These are phyloP conservation scores for Tineola bisselliella DNA, from an alignment of 2,888 invertebrate species.

Conservation along the genomic window DNA sequence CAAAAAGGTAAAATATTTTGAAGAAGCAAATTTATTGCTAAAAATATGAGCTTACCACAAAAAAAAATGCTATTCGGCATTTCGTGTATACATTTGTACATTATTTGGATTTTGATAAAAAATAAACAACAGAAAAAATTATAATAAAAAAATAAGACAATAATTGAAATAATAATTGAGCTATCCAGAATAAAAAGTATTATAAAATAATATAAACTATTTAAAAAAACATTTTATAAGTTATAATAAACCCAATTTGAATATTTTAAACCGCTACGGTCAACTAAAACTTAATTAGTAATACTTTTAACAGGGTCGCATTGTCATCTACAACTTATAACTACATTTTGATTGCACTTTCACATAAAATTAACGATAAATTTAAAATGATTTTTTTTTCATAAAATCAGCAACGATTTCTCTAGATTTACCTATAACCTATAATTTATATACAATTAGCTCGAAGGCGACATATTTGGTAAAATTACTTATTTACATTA, in stretches of 20 bases:
- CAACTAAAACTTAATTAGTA: slow-evolving; percentile 61
- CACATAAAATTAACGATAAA: slow-evolving; percentile 16
- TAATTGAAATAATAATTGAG: slow-evolving; percentile 24
- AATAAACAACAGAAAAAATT: neutral
- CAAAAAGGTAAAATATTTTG: slow-evolving; percentile 41
- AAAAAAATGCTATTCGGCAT: slow-evolving; percentile 22
- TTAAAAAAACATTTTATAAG: slow-evolving; percentile 36
- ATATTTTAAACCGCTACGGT: slow-evolving; percentile 65
- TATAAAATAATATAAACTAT: slow-evolving; percentile 7
- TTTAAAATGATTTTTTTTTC: neutral
- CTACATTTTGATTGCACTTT: slow-evolving; percentile 64
- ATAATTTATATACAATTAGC: slow-evolving; percentile 38
- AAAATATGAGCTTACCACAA: slow-evolving; percentile 63
- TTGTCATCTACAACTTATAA: slow-evolving; percentile 53
- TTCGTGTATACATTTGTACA: slow-evolving; percentile 57
- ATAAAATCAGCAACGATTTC: slow-evolving; percentile 22
- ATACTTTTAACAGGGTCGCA: slow-evolving; percentile 65
- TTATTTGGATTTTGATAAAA: slow-evolving; percentile 20
- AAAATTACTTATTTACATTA: slow-evolving; percentile 56
- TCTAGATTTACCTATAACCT: slow-evolving; percentile 35
- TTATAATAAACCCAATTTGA: slow-evolving; percentile 62
- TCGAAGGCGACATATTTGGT: slow-evolving; percentile 45
- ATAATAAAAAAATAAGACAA: slow-evolving; percentile 24
- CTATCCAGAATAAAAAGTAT: slow-evolving; percentile 12
- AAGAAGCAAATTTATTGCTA: slow-evolving; percentile 69